Base-by-base conservation (phyloP, 1,140 invertebrate genomes). In the Philotrypesis tridentata region DNA sequence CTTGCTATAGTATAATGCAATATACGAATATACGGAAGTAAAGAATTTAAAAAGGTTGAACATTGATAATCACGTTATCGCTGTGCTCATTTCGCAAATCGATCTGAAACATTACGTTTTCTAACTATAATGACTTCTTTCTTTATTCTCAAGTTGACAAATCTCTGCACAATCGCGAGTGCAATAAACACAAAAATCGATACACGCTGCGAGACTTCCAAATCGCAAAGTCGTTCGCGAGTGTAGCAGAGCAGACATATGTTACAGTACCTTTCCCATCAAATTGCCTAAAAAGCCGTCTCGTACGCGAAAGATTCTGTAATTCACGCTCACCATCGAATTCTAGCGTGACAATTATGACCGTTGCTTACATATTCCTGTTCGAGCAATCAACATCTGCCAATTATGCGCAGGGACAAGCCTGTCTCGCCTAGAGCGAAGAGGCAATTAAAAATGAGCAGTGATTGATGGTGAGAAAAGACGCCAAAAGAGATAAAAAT, bases 51-150 rank as follows among this genome's bases (percentile, higher is more conserved):
- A 65, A 65, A 65, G 7, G 17, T 70, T 37, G 37, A 70, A 33
- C 14, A 74, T 31, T 74, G 40, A 74, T 74, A 80, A 80, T 74
- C 17, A 74, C 29, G 72, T n/a, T 55, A n/a, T 55, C 17, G 48
- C 7, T n/a, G 48, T 55, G 21, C 33, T 37, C 4, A 9, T 5
- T 17, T n/a, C 21, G 7, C 7, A 17, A 55, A 48, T 55, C 25
- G 17, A 33, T 14, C 33, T 40, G 37, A 78, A 77, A 65, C 9
- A 37, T 37, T 11, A 48, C n/a, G n/a, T 23, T 71, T 1, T 37
- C 31, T 2, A 14, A 37, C 25, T 37, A 21, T 68, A 37, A 37
- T 37, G n/a, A n/a, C n/a, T 37, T 78, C 68, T 78, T 78, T 78
- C 40, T 40, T 55, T 43, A n/a, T 78, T 23, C 48, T 43, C 17